phyloP scores from a whole-genome alignment of 2,888 invertebrate genomes.

The Melipona beecheii region DNA sequence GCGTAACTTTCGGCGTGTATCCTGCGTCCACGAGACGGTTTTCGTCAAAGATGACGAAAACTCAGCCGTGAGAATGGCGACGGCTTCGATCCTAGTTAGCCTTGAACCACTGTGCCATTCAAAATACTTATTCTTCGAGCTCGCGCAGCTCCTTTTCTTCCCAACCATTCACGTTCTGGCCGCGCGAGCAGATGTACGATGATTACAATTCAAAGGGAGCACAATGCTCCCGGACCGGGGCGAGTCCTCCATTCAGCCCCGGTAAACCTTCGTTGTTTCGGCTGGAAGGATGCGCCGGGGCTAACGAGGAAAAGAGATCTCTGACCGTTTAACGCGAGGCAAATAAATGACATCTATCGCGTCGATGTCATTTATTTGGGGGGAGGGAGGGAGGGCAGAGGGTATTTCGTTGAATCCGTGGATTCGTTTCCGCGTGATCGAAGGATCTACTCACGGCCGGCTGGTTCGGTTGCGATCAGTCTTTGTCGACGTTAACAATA shows the following conservation, averaged over 20 bases:
- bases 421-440: constrained; percentile 48
- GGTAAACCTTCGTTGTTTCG: constrained; percentile 58
- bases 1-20: too few species aligned
- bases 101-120: constrained; percentile 55
- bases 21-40: neutral
- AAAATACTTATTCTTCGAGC: constrained; percentile 45
- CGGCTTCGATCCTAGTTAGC: constrained; percentile 50
- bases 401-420: constrained; percentile 31
- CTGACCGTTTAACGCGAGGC: constrained; percentile 48
- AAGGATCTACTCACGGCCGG: constrained; percentile 23
- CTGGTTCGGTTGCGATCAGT: constrained; percentile 45
- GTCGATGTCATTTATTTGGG: constrained; percentile 30
- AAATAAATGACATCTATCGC: constrained; percentile 45
- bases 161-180: constrained; percentile 43
- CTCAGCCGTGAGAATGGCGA: constrained; percentile 40
- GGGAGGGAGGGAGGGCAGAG: neutral
- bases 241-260: constrained; percentile 45
- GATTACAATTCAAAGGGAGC: constrained; percentile 60
- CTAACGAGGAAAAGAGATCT: constrained; percentile 47
- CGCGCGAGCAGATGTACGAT: constrained; percentile 53
- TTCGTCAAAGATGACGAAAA: constrained; percentile 5
- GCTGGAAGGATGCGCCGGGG: constrained; percentile 12
- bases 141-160: constrained; percentile 49
- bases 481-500: constrained; percentile 55
- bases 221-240: constrained; percentile 49